phyloP scores from a whole-genome alignment of 2,797 vertebrate genomes.

The Channallabes apus region DNA sequence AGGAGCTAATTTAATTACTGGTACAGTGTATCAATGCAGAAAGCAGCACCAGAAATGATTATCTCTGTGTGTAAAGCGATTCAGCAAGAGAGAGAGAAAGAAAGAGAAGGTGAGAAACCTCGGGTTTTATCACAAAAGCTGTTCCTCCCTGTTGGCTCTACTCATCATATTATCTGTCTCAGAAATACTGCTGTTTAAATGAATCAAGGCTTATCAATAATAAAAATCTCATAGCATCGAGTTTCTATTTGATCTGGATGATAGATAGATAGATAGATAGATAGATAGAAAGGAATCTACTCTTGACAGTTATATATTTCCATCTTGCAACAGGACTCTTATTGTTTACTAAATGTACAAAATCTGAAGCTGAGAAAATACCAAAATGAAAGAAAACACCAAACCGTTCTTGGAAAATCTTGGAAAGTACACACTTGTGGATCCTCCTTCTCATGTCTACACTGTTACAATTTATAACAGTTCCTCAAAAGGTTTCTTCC shows the following conservation, averaged over 20 bases:
- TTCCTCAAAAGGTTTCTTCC: not conserved
- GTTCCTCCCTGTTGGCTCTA: too few relatives aligned
- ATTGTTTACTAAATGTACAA: not conserved
- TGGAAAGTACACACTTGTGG: not conserved
- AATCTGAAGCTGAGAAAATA: not conserved
- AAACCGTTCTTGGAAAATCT: not conserved
- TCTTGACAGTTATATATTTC: not conserved
- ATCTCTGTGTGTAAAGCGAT: not conserved
- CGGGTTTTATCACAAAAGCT: not conserved
- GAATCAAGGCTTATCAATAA: not conserved
- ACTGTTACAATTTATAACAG: not conserved
- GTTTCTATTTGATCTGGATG: not conserved
- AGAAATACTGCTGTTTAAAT: not conserved
- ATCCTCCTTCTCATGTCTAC: not conserved
- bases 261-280: too few relatives aligned
- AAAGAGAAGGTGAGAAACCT: not conserved
- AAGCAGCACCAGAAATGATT: constrained; percentile 13
- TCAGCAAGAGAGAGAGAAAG: not conserved
- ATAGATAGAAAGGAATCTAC: not conserved
- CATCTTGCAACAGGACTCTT: not conserved
- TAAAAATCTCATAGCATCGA: not conserved
- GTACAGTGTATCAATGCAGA: constrained; percentile 22
- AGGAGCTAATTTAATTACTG: constrained; percentile 2
- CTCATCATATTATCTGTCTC: not conserved
- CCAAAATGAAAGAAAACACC: not conserved